These are phyloP conservation scores for Melanotaenia parkinsoni DNA, from an alignment of 2,797 vertebrate species.

Conservation along the genomic window DNA sequence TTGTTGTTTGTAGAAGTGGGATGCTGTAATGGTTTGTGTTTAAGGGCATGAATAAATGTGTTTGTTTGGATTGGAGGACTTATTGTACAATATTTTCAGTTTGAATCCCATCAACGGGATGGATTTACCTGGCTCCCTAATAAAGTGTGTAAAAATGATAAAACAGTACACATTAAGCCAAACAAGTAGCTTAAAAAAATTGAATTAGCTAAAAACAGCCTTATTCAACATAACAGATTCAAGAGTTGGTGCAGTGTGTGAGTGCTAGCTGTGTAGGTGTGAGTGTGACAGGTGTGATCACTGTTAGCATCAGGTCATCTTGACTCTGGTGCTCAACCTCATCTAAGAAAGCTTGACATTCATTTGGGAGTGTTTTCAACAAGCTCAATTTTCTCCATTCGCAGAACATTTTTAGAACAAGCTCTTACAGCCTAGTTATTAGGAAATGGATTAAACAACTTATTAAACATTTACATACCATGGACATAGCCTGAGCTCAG, in stretches of 20 bases:
- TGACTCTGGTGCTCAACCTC: constrained; percentile 20
- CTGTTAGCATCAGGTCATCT: constrained; percentile 41
- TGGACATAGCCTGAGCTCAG: constrained; percentile 12
- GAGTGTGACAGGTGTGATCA: constrained; percentile 35
- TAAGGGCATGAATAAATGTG: background rate
- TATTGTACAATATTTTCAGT: background rate
- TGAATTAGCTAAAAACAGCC: background rate
- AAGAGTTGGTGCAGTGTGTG: background rate
- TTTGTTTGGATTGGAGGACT: background rate
- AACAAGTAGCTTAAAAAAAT: background rate
- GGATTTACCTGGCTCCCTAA: constrained; percentile 4
- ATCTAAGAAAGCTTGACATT: constrained; percentile 16
- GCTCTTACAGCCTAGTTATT: background rate
- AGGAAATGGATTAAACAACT: background rate
- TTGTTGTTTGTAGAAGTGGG: background rate
- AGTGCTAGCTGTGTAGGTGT: constrained; percentile 4
- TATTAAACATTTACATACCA: background rate
- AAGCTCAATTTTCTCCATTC: background rate
- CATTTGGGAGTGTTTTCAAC: background rate
- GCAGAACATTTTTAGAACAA: background rate
- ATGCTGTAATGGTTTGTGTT: background rate
- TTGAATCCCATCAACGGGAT: constrained; percentile 12
- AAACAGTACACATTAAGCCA: background rate
- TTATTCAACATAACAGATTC: background rate
- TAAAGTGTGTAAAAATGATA: background rate